Evolutionary conservation across 2,113 vertebrate genomes (phyloP).

Genomic region (Dasyprocta punctata): DNA sequence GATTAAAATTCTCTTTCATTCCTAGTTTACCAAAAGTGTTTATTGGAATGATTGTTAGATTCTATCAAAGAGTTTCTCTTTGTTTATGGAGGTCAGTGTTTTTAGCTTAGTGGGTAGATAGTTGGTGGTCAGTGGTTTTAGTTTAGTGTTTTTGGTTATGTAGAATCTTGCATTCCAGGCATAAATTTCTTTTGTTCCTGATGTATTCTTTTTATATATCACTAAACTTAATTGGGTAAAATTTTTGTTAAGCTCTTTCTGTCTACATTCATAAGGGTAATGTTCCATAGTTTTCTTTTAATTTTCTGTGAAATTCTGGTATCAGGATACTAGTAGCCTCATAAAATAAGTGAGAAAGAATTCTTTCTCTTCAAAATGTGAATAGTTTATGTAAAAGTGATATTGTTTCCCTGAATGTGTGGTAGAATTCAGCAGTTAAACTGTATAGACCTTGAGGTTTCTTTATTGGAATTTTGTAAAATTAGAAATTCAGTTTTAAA

Average conservation of each 20-base stretch:
- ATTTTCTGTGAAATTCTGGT: neutral
- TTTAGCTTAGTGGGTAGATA: neutral
- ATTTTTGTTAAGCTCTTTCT: neutral
- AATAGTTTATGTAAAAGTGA: neutral
- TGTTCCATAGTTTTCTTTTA: slow-evolving; percentile 1
- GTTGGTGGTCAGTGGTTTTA: neutral
- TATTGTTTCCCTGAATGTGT: neutral
- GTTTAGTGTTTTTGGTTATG: neutral
- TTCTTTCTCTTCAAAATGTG: slow-evolving; percentile 15
- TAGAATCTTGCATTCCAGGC: neutral
- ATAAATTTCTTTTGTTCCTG: neutral
- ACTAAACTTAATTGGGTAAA: neutral
- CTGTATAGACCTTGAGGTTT: too few relatives aligned
- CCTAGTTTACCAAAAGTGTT: neutral
- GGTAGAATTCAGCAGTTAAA: neutral
- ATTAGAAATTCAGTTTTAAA: neutral
- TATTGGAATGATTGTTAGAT: neutral
- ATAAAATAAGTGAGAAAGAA: neutral
- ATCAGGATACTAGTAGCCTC: neutral
- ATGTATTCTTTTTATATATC: neutral
- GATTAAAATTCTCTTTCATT: neutral
- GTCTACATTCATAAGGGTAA: neutral
- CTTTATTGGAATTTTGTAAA: neutral
- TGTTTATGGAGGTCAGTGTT: neutral
- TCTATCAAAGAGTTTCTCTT: neutral